Conservation (phyloP, 2,113 vertebrate species). For the Neogobius melanostomus region DNA sequence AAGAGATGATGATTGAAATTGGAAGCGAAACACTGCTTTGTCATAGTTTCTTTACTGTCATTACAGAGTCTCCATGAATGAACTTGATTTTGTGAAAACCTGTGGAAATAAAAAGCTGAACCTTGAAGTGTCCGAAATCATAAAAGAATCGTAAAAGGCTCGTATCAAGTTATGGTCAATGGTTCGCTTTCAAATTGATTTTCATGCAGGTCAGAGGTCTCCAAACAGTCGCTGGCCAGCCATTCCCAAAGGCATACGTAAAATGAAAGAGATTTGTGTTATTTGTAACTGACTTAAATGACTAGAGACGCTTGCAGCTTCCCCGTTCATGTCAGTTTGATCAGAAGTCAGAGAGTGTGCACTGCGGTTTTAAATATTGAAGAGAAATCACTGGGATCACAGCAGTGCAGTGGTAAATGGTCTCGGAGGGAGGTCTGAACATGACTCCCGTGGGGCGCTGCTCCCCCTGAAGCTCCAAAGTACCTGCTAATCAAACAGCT, state of each 20-base stretch:
- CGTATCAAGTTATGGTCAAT: no score
- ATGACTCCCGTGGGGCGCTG: constrained; percentile 36
- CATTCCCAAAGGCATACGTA: no score
- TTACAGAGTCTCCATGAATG: constrained; percentile 26
- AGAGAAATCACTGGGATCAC: constrained; percentile 55
- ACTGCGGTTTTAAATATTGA: constrained; percentile 49
- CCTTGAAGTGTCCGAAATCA: no score
- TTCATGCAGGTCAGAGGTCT: no score
- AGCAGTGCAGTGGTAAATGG: constrained; percentile 52
- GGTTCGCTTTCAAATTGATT: no score
- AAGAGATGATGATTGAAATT: constrained; percentile 47
- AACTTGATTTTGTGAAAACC: neutral
- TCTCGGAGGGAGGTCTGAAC: constrained; percentile 55
- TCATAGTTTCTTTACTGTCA: constrained; percentile 26
- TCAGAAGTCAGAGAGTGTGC: constrained; percentile 22
- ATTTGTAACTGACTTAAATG: no score
- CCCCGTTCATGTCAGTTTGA: neutral
- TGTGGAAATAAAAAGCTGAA: neutral
- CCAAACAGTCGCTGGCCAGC: no score
- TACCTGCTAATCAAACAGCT: constrained; percentile 56
- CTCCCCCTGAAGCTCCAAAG: constrained; percentile 55
- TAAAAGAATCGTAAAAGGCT: no score
- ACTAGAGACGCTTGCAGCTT: no score
- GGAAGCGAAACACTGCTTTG: constrained; percentile 34
- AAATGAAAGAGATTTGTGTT: no score